These are phyloP conservation scores for Pimpla rufipes DNA, from an alignment of 2,888 invertebrate species.

Conservation along the genomic window DNA sequence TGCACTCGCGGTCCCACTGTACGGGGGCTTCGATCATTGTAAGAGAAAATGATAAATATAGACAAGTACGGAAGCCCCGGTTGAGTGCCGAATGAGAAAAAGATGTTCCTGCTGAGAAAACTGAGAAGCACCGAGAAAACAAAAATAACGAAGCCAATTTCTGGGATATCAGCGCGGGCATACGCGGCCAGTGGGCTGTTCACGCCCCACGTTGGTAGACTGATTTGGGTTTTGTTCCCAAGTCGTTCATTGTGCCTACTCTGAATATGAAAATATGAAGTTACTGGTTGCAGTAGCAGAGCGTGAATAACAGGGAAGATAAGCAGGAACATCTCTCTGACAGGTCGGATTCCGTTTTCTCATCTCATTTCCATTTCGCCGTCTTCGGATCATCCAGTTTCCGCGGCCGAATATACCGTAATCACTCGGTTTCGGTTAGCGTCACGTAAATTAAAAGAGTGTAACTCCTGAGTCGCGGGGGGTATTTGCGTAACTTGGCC, in stretches of 20 bases:
- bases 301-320: neutral
- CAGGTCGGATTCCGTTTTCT: neutral
- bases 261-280: neutral
- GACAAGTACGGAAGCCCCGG: neutral
- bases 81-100: constrained; percentile 14
- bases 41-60: constrained; percentile 22
- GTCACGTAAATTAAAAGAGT: constrained; percentile 23
- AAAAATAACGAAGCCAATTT: neutral
- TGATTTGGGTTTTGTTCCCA: too few relatives aligned
- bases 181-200: neutral
- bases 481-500: constrained; percentile 16
- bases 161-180: neutral
- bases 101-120: neutral
- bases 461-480: neutral
- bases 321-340: neutral
- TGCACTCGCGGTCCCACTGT: neutral
- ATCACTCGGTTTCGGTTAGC: constrained; percentile 30
- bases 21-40: constrained; percentile 22
- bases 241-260: too few relatives aligned
- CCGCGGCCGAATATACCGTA: constrained; percentile 24
- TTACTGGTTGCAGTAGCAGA: neutral
- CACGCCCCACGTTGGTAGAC: neutral
- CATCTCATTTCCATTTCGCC: neutral
- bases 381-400: neutral
- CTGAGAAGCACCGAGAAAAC: neutral